Evolutionary conservation across 30 jellyfish, hydroid and myxozoan species (phyloP), one percentile per base, ranked within the genome.

Genomic region (Chrysaora quinquecirrha): DNA sequence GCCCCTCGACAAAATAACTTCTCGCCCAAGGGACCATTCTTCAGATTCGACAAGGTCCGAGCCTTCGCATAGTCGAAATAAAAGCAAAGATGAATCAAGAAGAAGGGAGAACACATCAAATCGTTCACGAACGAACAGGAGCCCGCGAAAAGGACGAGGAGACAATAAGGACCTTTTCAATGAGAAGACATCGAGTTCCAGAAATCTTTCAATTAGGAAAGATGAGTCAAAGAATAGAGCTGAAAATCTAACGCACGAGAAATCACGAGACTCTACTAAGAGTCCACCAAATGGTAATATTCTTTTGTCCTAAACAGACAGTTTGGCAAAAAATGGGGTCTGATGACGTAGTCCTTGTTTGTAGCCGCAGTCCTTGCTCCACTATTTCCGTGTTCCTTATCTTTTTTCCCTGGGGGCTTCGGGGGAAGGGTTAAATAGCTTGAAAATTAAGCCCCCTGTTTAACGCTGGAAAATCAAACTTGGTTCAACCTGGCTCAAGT

Each of bases 101-200:
- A 84, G 82, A 49, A 84, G 61, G 48, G 88, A 84, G 32, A 48
- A 29, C 7, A 11, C 87, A 47, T 62, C 73, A 11, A 35, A 18
- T 20, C 52, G 64, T 6, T 14, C 69, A 31, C 43, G 73, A 69
- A 33, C 87, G 38, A 63, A 71, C 66, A 72, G 87, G 32, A 84
- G 95, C 83, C 95, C 88, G 75, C 82, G 95, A n/a, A 84, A 74
- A 34, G 61, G 62, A 24, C 69, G 80, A 28, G 95, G 65, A 49
- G 63, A 60, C 76, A 74, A 74, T 30, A 49, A 62, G 4, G 38
- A 30, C 16, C 16, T 10, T 18, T 31, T 22, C 60, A 9, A 49
- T 33, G 85, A 73, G 48, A 74, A 64, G 49, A 7, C 80, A 34
- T 29, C 95, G 24, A 82, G 78, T 61, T 32, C 95, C 76, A 84